Evolutionary conservation across 1,140 invertebrate genomes (phyloP), one percentile per base, ranked within the genome.

Genomic region (Epicauta chinensis): DNA sequence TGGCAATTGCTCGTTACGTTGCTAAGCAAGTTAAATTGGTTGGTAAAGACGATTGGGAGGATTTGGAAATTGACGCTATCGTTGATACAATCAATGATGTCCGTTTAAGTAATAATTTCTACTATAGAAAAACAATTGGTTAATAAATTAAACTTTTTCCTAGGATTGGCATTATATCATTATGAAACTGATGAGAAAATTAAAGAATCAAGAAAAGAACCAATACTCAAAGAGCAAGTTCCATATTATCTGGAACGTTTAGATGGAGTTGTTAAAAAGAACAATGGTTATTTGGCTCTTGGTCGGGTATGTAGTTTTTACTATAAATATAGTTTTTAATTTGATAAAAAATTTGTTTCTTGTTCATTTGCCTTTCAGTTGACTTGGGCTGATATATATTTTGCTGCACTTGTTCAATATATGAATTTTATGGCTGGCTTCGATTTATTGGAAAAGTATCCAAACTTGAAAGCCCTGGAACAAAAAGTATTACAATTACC

Each of bases 1-100:
- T 77, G 32, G 81, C 87, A 23, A 87, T 91, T 60, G 76, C 73
- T 32, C 76, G 85, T 17, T 89, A 82, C 61, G 68, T 87, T 13
- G 87, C 84, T 4, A 83, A 80, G 60, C 73, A 83, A 53, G 77
- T 76, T 36, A 79, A 76, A 48, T 65, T 90, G 38, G 74, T 73
- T 51, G 85, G 85, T 1, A 75, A 77, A 55, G 72, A 81, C 60
- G 79, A 81, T 39, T 81, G 79, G 73, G 82, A 87, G 65, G 74
- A 78, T 56, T 64, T 84, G 38, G 72, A 80, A 68, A 80, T 84
- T 39, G 83, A 85, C 64, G 72, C 78, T 34, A 71, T 77, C 10
- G 79, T 83, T 45, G 82, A 85, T 59, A 82, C 77, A n/a, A 35
- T 65, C 32, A 64, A 57, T 43, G 63, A 66, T 59, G 56, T 64